phyloP scores from a whole-genome alignment of 1,140 invertebrate species.

The Cherax destructor region DNA sequence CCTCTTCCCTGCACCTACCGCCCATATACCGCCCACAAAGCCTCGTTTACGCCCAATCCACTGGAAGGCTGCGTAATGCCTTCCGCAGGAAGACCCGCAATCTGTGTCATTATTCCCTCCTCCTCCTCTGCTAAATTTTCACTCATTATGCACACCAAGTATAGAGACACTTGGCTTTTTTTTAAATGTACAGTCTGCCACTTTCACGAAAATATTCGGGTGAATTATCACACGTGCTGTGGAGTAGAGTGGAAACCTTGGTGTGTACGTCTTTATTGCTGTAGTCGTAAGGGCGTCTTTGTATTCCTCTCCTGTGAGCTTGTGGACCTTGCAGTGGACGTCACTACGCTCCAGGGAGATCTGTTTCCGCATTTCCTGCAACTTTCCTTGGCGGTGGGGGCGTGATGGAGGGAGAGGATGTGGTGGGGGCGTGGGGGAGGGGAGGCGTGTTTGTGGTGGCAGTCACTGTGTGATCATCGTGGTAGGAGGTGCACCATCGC shows the following conservation, averaged over 20 bases:
- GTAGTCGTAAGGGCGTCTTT: not conserved
- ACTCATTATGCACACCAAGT: not conserved
- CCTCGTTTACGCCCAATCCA: too few species aligned
- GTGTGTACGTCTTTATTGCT: not conserved
- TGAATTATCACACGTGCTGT: not conserved
- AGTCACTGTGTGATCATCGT: not conserved
- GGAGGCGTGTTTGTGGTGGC: not conserved
- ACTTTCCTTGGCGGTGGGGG: conserved; percentile 22
- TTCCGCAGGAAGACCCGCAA: not conserved
- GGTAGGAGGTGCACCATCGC: not conserved
- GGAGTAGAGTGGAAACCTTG: not conserved
- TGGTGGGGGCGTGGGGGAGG: not conserved
- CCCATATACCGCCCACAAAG: too few species aligned
- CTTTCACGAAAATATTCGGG: not conserved
- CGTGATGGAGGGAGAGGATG: not conserved
- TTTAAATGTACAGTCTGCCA: not conserved
- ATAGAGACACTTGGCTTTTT: not conserved
- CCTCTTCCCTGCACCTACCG: not conserved
- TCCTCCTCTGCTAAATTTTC: too few species aligned
- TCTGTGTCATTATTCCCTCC: too few species aligned
- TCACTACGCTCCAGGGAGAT: conserved; percentile 13
- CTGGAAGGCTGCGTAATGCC: not conserved
- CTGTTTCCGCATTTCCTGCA: conserved; percentile 37
- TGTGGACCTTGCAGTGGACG: not conserved
- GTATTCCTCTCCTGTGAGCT: not conserved